Conservation (phyloP, 2,888 invertebrate species). For the Hirudinaria manillensis region DNA sequence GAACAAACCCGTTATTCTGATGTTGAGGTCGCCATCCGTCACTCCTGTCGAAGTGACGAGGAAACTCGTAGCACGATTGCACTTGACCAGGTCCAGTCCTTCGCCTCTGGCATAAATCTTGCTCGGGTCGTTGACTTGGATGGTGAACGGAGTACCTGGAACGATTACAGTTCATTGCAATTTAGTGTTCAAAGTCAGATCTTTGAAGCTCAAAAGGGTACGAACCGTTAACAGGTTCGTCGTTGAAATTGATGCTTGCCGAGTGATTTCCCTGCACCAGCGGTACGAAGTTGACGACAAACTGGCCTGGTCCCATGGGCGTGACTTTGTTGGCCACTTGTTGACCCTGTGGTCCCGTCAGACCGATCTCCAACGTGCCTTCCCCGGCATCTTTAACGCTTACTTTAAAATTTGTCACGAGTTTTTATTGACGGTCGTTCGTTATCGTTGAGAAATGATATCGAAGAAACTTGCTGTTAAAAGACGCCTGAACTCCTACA, state of each 20-base stretch:
- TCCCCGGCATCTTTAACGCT: conserved; percentile 97
- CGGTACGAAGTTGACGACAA: conserved; percentile 82
- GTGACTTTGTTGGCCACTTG: conserved; percentile 81
- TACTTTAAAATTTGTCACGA: conserved; percentile 62
- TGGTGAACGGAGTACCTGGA: conserved; percentile 48
- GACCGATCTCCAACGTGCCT: conserved; percentile 96
- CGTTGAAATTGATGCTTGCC: conserved; percentile 70
- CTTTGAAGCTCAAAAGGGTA: too few species aligned
- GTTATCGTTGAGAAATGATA: background rate
- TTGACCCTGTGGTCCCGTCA: conserved; percentile 75
- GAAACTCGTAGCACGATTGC: conserved; percentile 77
- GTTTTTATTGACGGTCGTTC: background rate
- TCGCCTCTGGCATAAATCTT: conserved; percentile 73
- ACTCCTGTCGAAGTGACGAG: conserved; percentile 73
- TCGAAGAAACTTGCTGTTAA: conserved; percentile 67
- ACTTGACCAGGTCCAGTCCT: conserved; percentile 79
- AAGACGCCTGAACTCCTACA: conserved; percentile 85
- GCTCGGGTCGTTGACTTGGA: conserved; percentile 55
- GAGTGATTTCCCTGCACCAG: conserved; percentile 81
- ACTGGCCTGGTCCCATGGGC: conserved; percentile 61
- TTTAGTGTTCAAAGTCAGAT: too few species aligned
- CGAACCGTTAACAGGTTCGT: conserved; percentile 55
- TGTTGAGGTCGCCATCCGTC: conserved; percentile 48
- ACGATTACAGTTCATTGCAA: background rate
- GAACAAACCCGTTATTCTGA: conserved; percentile 58